Evolutionary conservation across 2,797 vertebrate species (phyloP).

Genomic region (Lepilemur septentrionalis): DNA sequence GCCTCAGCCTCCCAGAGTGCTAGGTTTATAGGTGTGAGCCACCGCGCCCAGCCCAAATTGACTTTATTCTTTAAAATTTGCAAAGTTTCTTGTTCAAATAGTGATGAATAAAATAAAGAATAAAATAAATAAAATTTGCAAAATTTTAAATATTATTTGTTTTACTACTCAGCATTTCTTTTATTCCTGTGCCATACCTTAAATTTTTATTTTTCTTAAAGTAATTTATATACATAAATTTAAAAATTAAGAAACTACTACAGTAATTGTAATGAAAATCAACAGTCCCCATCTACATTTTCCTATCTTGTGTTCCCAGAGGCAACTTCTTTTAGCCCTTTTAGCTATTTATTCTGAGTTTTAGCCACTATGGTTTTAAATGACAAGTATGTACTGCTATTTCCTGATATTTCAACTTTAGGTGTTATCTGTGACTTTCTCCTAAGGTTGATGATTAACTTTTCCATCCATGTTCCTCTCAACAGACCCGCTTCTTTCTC

Average conservation of each 20-base stretch:
- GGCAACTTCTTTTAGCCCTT: neutral
- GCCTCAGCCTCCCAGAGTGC: no score
- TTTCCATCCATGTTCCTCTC: neutral
- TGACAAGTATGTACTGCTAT: neutral
- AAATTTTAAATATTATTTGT: neutral
- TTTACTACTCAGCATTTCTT: neutral
- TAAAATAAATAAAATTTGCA: neutral
- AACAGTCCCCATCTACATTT: neutral
- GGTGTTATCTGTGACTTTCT: neutral
- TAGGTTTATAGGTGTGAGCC: no score
- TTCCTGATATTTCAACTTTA: neutral
- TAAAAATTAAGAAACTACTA: neutral
- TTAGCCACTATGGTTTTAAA: neutral
- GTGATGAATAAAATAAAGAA: no score
- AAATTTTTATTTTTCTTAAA: slow-evolving; percentile 8
- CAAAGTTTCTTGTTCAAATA: neutral
- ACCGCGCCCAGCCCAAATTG: neutral
- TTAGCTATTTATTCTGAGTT: neutral
- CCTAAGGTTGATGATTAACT: neutral
- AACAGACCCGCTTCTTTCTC: neutral
- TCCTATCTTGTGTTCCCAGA: neutral
- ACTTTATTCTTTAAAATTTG: neutral
- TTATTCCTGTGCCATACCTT: neutral
- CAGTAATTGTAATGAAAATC: neutral
- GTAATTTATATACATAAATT: neutral